Conservation (phyloP, 2,797 vertebrate genomes). For the Hirundo rustica region DNA sequence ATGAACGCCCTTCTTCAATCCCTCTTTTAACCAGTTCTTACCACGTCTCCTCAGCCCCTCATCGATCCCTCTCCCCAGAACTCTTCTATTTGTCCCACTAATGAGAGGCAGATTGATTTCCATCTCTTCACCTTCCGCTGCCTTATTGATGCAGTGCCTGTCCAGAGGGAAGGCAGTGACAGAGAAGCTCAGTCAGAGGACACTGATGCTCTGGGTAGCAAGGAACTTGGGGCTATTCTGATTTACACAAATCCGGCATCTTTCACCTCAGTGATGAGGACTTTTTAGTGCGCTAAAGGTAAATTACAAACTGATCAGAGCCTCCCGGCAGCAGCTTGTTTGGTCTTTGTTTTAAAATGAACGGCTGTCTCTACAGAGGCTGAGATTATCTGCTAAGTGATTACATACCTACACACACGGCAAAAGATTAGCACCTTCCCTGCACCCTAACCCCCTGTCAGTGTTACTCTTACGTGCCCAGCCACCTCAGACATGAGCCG, state of each 20-base stretch:
- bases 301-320: neutral
- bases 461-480: neutral
- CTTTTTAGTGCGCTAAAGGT: neutral
- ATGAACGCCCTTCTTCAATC: neutral
- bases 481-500: neutral
- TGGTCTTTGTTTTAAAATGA: neutral
- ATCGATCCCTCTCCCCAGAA: neutral
- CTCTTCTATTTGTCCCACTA: neutral
- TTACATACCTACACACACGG: neutral
- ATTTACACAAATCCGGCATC: neutral
- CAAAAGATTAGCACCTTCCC: neutral
- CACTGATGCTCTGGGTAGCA: neutral
- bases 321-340: neutral
- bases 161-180: neutral
- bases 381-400: neutral
- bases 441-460: neutral
- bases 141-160: neutral
- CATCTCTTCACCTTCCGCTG: neutral
- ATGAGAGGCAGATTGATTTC: constrained; percentile 13
- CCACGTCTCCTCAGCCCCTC: neutral
- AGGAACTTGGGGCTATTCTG: neutral
- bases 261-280: neutral
- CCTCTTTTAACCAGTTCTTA: neutral
- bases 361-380: neutral
- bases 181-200: neutral